Evolutionary conservation across 2,113 vertebrate species (phyloP).

Genomic region (Sinocyclocheilus rhinocerous): DNA sequence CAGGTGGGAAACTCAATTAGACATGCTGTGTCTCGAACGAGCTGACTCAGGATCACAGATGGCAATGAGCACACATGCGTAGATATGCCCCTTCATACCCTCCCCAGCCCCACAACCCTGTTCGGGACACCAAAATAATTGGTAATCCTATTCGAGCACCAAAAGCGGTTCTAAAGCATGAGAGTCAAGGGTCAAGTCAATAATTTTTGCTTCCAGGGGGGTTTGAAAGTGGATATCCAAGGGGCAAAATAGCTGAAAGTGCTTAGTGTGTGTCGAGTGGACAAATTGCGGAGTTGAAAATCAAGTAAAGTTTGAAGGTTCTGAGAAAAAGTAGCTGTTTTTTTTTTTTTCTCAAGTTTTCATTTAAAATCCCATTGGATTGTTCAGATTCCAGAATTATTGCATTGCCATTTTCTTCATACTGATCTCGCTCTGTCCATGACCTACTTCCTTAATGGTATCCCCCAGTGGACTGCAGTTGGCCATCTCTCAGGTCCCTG

Average conservation of each 20-base stretch:
- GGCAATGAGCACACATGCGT: slow-evolving; percentile 60
- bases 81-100: slow-evolving; percentile 62
- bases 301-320: neutral
- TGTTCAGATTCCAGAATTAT: neutral
- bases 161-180: neutral
- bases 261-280: neutral
- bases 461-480: slow-evolving; percentile 43
- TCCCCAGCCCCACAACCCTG: slow-evolving; percentile 32
- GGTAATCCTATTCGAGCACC: slow-evolving; percentile 48
- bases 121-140: slow-evolving; percentile 11
- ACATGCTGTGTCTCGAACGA: slow-evolving; percentile 33
- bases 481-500: slow-evolving; percentile 63
- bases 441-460: slow-evolving; percentile 59
- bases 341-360: neutral
- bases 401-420: neutral
- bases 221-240: neutral
- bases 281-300: neutral
- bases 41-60: slow-evolving; percentile 61
- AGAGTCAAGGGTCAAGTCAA: neutral
- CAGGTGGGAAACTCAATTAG: slow-evolving; percentile 47
- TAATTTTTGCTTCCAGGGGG: neutral
- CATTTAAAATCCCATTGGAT: neutral
- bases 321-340: neutral
- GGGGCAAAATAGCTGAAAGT: neutral
- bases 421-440: slow-evolving; percentile 20